Conservation (phyloP, 2,797 vertebrate species). For the Sebastes iracundus region DNA sequence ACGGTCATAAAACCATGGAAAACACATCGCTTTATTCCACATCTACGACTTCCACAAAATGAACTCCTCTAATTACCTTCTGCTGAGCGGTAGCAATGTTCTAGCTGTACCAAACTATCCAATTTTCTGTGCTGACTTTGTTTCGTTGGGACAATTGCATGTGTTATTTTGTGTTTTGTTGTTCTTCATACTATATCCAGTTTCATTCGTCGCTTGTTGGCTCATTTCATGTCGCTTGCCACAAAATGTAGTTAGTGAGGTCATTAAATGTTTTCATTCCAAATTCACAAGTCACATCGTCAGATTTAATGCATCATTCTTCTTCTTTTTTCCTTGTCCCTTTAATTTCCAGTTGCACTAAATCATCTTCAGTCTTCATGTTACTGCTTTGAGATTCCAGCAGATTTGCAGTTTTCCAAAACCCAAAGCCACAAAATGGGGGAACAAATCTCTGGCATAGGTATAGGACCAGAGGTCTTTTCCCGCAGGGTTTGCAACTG, state of each 20-base stretch:
- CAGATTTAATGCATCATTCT: conserved; percentile 12
- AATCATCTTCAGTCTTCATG: conserved; percentile 24
- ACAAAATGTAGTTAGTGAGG: background rate
- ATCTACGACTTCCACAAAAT: background rate
- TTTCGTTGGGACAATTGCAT: background rate
- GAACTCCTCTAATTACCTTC: background rate
- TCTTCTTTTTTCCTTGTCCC: conserved; percentile 8
- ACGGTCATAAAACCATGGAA: background rate
- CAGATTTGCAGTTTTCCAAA: conserved; percentile 52
- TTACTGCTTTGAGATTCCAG: conserved; percentile 37
- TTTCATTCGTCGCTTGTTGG: background rate
- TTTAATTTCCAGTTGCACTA: conserved; percentile 30
- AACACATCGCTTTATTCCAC: background rate
- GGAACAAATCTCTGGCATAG: background rate
- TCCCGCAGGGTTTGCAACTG: conserved; percentile 11
- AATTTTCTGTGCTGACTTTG: background rate
- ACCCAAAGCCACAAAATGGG: conserved; percentile 44
- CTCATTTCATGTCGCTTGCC: conserved; percentile 12
- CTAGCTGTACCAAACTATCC: background rate
- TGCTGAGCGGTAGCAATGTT: background rate
- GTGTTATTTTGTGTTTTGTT: background rate
- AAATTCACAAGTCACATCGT: background rate
- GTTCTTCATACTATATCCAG: background rate
- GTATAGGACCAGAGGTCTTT: conserved; percentile 7
- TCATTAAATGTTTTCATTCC: background rate